phyloP scores from a whole-genome alignment of 2,888 invertebrate species.

The Lagria hirta region DNA sequence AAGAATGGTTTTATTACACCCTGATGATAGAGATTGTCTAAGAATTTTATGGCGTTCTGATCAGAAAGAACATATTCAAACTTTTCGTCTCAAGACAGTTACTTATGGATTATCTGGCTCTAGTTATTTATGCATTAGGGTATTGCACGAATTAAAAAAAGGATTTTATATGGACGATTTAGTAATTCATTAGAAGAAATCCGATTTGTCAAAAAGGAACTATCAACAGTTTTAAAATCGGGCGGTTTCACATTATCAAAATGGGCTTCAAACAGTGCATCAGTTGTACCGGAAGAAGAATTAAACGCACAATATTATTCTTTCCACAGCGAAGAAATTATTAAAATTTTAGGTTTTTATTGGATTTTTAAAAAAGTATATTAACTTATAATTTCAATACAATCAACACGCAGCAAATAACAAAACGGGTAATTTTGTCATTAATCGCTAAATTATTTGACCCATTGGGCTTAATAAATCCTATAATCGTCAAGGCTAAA shows the following conservation, averaged over 20 bases:
- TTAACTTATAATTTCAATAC: slow-evolving; percentile 7
- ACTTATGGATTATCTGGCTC: slow-evolving; percentile 16
- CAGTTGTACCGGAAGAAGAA: background rate
- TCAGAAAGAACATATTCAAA: slow-evolving; percentile 1
- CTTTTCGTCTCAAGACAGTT: slow-evolving; percentile 15
- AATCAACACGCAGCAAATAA: background rate
- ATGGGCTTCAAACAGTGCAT: slow-evolving; percentile 12
- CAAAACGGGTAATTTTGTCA: slow-evolving; percentile 12
- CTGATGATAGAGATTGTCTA: slow-evolving; percentile 7
- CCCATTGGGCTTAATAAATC: slow-evolving; percentile 5
- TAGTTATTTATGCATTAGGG: slow-evolving; percentile 1
- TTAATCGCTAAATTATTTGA: slow-evolving; percentile 5
- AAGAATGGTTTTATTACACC: slow-evolving; percentile 11
- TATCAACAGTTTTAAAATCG: slow-evolving; percentile 7
- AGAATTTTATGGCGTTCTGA: slow-evolving; percentile 21
- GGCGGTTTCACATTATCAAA: slow-evolving; percentile 22
- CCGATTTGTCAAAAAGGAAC: slow-evolving; percentile 1
- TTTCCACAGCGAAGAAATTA: slow-evolving; percentile 2
- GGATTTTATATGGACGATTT: slow-evolving; percentile 21
- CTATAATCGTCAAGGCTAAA: slow-evolving; percentile 10
- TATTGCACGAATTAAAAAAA: slow-evolving; percentile 3
- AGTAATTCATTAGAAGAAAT: slow-evolving; percentile 8
- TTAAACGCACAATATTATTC: background rate
- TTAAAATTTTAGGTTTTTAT: slow-evolving; percentile 7
- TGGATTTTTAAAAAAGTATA: slow-evolving; percentile 5